Evolutionary conservation across 2,797 vertebrate genomes (phyloP).

Genomic region (Acomys russatus): DNA sequence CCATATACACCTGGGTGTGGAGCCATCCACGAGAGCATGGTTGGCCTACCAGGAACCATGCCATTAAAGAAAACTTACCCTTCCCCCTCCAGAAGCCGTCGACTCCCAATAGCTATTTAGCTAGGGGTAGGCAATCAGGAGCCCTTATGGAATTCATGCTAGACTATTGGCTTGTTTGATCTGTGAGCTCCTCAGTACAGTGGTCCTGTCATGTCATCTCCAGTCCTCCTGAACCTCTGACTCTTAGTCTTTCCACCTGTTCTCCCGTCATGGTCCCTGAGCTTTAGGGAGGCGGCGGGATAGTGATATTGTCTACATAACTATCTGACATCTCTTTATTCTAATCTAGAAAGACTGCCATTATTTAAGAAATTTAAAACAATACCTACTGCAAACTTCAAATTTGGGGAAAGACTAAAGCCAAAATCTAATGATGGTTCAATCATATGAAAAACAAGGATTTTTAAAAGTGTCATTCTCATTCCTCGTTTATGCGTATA

Average conservation of each 20-base stretch:
- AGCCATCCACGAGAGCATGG: not conserved
- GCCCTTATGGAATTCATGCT: not conserved
- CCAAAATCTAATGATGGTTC: conserved; percentile 3
- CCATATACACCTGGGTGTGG: not conserved
- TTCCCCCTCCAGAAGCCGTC: not conserved
- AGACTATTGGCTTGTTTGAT: not conserved
- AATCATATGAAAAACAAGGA: conserved; percentile 25
- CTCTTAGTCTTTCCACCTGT: not conserved
- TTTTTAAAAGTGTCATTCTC: not conserved
- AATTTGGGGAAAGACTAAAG: conserved; percentile 33
- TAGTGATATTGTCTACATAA: not conserved
- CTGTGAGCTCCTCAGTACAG: not conserved
- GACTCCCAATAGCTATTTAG: not conserved
- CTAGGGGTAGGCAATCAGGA: not conserved
- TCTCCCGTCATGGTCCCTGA: not conserved
- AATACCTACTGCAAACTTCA: not conserved
- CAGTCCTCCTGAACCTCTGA: not conserved
- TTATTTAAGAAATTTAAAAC: conserved; percentile 34
- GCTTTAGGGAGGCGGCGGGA: not conserved
- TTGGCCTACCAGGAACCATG: not conserved
- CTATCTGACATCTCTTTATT: conserved; percentile 13
- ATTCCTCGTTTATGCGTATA: not conserved
- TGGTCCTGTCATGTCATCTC: not conserved
- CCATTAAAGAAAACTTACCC: not conserved
- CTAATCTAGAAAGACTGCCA: not conserved